Conservation (phyloP, 1,140 invertebrate species). For the Drosophila kohkoa region DNA sequence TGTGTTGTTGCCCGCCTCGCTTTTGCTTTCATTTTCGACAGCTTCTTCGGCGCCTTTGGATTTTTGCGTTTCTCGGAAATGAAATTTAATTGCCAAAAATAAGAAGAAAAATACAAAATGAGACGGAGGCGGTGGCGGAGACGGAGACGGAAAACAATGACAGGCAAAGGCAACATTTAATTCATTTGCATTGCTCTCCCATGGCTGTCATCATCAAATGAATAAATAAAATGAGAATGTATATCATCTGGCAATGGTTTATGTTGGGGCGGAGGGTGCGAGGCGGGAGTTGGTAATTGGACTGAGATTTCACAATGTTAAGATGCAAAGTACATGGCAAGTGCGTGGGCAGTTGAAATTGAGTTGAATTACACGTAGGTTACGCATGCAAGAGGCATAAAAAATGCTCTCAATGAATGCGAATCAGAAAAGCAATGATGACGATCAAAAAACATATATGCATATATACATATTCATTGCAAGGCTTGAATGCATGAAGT, state of each 20-base stretch:
- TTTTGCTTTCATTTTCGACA: constrained; percentile 22
- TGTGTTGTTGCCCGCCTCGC: constrained; percentile 19
- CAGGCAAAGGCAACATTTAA: constrained; percentile 31
- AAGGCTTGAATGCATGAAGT: too few relatives aligned
- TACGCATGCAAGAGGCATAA: background rate
- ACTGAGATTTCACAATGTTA: constrained; percentile 42
- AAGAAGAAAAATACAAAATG: constrained; percentile 49
- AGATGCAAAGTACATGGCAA: constrained; percentile 15
- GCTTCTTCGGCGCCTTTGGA: constrained; percentile 44
- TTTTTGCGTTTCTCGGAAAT: constrained; percentile 55
- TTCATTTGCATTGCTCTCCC: constrained; percentile 67
- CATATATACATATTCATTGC: too few relatives aligned
- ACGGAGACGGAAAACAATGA: constrained; percentile 5
- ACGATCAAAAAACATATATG: too few relatives aligned
- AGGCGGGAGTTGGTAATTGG: constrained; percentile 48
- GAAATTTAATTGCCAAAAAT: constrained; percentile 79
- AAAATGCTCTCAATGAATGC: background rate
- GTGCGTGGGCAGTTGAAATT: constrained; percentile 21
- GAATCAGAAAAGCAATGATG: background rate
- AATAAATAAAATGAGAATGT: constrained; percentile 43
- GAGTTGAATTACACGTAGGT: constrained; percentile 19
- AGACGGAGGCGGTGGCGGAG: background rate
- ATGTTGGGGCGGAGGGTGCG: background rate
- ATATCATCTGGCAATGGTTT: constrained; percentile 45
- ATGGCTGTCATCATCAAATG: constrained; percentile 44